Evolutionary conservation across 2,888 invertebrate species (phyloP).

Genomic region (Leptopterna dolabrata): DNA sequence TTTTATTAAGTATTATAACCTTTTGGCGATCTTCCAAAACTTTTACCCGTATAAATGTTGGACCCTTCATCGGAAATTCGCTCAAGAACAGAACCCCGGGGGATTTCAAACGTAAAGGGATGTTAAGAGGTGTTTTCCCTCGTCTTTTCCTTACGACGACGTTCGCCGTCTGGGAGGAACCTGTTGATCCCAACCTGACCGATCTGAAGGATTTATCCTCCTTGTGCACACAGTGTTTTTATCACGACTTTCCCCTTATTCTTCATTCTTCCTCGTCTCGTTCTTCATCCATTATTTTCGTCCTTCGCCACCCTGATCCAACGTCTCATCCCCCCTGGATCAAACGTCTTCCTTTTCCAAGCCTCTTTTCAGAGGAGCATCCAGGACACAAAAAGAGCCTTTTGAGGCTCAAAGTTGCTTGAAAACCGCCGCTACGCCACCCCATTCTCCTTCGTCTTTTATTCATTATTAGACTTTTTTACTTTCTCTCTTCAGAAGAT

Average conservation of each 20-base stretch:
- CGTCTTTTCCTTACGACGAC: not conserved
- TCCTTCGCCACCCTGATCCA: not conserved
- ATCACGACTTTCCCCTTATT: not conserved
- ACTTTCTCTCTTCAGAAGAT: not conserved
- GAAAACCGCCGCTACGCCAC: not conserved
- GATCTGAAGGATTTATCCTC: constrained; percentile 15
- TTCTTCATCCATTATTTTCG: constrained; percentile 3
- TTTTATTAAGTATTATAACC: too few relatives aligned
- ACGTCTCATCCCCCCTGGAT: not conserved
- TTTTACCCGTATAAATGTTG: too few relatives aligned
- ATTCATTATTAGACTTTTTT: not conserved
- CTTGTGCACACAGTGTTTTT: not conserved
- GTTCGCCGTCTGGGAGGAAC: not conserved
- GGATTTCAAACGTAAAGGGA: not conserved
- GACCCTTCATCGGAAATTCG: too few relatives aligned
- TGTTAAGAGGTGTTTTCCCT: not conserved
- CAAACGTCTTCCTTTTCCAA: not conserved
- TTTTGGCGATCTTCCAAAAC: too few relatives aligned
- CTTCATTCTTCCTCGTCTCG: not conserved
- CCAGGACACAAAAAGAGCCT: not conserved
- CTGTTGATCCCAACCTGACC: constrained; percentile 19
- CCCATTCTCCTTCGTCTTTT: not conserved
- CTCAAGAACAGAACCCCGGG: too few relatives aligned
- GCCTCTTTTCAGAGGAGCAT: not conserved
- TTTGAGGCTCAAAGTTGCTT: not conserved